Base-by-base conservation (phyloP, 1,140 invertebrate species). In the silkworm (Bombyx mori) region DNA sequence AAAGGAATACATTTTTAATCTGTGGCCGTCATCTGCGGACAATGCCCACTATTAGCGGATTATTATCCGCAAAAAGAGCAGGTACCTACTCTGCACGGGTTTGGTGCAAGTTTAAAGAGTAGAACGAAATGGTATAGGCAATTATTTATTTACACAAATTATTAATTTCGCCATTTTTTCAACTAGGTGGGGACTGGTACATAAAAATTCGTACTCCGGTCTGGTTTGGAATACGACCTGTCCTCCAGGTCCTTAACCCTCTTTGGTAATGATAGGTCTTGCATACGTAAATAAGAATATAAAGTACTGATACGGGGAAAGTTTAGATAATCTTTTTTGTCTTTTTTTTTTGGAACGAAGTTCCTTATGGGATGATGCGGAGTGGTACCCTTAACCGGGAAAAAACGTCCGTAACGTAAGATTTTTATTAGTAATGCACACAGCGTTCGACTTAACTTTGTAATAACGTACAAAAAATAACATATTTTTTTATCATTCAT, bases 11-110 rank as follows among this genome's bases (percentile, higher is more conserved):
- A 52, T 52, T 58, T 56, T 63, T 48, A 44, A 53, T 60, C 57
- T 64, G 68, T 65, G 77, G 73, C 79, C 75, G 73, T 79, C 79
- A 73, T 79, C 69, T 82, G 79, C 52, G 74, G 71, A 80, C 77
- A 82, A 79, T 82, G 75, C 77, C 77, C 74, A 74, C 79, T 79
- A 78, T 82, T 79, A 77, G 68, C 72, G 74, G 79, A 76, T 80
- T 80, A 75, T 78, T 73, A 79, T 77, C 64, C 64, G 73, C 77
- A 78, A 82, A 79, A 78, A 78, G 74, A 75, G 71, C 74, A 79
- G 71, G 75, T 79, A 81, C 69, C 61, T 60, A 60, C 48, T 56
- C 49, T 46, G 35, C 8, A 8, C n/a, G 35, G 26, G 26, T 47
- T 9, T 44, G 10, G 48, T 51, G 26, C 51, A 66, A 54, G 52